Conservation (phyloP, 2,888 invertebrate genomes). For the Zaprionus bogoriensis region DNA sequence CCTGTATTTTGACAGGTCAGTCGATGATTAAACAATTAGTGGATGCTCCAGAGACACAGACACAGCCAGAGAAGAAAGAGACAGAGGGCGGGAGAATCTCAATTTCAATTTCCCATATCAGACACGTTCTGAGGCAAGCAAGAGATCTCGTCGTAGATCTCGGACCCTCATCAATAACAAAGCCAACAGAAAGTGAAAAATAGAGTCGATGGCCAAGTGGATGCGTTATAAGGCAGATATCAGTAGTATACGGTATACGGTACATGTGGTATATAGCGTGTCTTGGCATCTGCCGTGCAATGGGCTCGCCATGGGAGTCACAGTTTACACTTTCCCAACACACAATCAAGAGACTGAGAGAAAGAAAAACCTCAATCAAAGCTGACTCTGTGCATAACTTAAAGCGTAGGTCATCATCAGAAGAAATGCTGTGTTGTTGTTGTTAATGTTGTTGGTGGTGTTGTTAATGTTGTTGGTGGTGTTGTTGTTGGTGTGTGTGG, state of each 20-base stretch:
- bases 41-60: constrained; percentile 37
- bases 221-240: constrained; percentile 20
- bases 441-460: constrained; percentile 1
- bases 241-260: not conserved
- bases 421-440: constrained; percentile 2
- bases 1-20: constrained; percentile 66
- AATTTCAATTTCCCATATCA: too few species aligned
- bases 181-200: constrained; percentile 71
- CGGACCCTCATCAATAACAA: constrained; percentile 66
- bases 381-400: constrained; percentile 66
- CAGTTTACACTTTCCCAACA: constrained; percentile 72
- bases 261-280: not conserved
- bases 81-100: not conserved
- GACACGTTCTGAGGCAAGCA: not conserved
- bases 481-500: constrained; percentile 35
- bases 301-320: constrained; percentile 61
- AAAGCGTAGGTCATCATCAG: constrained; percentile 68
- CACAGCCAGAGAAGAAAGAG: constrained; percentile 40
- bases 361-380: constrained; percentile 73
- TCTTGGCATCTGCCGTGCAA: constrained; percentile 24
- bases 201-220: constrained; percentile 31
- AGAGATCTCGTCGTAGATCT: constrained; percentile 48
- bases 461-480: not conserved
- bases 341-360: constrained; percentile 32
- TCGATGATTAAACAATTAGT: constrained; percentile 72